Percentiles rank a stretch among this genome's conserved stretches.
Conservation (phyloP, 2,888 invertebrate genomes). For the Phyllotreta cruciferae region DNA sequence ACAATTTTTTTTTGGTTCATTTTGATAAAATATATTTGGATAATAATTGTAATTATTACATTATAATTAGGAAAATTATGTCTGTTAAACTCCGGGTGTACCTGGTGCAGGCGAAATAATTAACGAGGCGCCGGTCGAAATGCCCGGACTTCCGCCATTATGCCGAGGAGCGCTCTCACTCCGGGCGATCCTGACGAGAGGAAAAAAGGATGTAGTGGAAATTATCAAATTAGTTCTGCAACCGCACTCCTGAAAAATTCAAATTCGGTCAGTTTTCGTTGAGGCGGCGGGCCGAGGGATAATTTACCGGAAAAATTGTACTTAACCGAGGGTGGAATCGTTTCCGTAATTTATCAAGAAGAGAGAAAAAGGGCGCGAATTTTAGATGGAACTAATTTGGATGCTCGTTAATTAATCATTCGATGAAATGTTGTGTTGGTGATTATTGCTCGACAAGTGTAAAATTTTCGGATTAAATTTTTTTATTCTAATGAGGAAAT, state of each 20-base stretch:
- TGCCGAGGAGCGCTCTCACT: no score
- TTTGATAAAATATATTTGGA: no score
- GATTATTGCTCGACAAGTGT: no score
- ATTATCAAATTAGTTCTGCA: constrained; percentile 31
- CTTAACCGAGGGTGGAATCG: constrained; percentile 28
- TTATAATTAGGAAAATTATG: no score
- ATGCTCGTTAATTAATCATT: no score
- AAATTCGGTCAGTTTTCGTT: constrained; percentile 31
- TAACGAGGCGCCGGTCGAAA: constrained; percentile 3
- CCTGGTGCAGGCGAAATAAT: constrained; percentile 3
- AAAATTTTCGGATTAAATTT: no score
- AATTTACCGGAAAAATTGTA: constrained; percentile 35
- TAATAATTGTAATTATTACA: no score
- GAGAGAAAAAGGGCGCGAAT: no score
- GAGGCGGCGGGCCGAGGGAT: constrained; percentile 7
- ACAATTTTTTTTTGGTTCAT: no score
- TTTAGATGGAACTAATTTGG: no score
- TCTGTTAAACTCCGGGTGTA: neutral
- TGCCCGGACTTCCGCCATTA: constrained; percentile 4
- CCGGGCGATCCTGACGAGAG: constrained; percentile 3
- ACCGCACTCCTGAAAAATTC: constrained; percentile 33
- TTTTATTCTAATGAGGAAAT: no score
- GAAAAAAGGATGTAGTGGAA: constrained; percentile 30
- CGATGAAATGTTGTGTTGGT: no score
- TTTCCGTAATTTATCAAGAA: constrained; percentile 33